Conservation (phyloP, 2,113 vertebrate species). For the Oncorhynchus kisutch region DNA sequence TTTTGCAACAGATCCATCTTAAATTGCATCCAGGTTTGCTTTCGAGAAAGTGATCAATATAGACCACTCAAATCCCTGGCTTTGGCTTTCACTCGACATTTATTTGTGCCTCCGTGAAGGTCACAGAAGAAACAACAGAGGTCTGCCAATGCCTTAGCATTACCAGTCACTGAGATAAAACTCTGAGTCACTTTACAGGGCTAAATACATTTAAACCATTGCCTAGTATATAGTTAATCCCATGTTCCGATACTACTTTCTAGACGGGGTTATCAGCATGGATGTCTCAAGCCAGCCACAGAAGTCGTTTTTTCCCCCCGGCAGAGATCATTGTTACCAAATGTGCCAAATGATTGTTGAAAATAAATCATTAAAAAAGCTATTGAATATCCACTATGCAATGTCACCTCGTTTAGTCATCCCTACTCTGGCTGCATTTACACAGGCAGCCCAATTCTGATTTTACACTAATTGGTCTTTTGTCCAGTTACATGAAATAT, state of each 20-base stretch:
- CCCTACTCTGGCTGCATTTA: background rate
- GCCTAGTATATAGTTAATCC: constrained; percentile 50
- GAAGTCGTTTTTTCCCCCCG: background rate
- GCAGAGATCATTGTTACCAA: constrained; percentile 35
- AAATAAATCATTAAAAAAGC: constrained; percentile 45
- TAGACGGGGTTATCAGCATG: constrained; percentile 44
- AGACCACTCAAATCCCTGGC: constrained; percentile 45
- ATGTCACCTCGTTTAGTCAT: constrained; percentile 17
- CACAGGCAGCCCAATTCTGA: background rate
- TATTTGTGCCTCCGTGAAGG: constrained; percentile 52
- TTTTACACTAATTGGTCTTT: too few relatives aligned
- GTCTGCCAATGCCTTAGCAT: constrained; percentile 39
- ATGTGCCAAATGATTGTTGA: constrained; percentile 13
- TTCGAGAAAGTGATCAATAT: constrained; percentile 55
- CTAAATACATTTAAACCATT: constrained; percentile 32
- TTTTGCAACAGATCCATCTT: background rate
- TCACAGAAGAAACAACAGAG: constrained; percentile 38
- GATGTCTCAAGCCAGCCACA: constrained; percentile 30
- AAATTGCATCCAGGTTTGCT: constrained; percentile 39
- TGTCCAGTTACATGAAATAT: too few relatives aligned
- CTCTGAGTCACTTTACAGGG: constrained; percentile 29
- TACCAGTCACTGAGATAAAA: constrained; percentile 30
- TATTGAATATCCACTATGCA: constrained; percentile 30
- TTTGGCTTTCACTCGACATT: constrained; percentile 46
- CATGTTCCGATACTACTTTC: constrained; percentile 43